A percentile compares a stretch with the other conserved stretches of the same genome.
phyloP scores from a whole-genome alignment of 30 jellyfish, hydroid and myxozoan genomes.

The Morbakka virulenta region DNA sequence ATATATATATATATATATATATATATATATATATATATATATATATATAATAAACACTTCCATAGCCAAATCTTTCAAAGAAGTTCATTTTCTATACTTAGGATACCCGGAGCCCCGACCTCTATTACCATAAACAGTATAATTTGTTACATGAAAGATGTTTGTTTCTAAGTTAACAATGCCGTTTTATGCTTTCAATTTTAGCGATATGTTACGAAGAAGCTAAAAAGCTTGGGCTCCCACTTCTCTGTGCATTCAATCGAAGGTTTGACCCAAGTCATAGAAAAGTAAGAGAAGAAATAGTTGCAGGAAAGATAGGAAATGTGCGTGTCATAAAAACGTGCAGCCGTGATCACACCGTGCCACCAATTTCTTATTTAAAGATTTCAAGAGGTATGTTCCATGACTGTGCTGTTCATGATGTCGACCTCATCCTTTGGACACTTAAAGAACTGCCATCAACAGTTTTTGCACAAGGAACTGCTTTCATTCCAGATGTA shows the following conservation, averaged over 20 bases:
- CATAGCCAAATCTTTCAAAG: too few relatives aligned
- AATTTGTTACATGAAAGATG: too few relatives aligned
- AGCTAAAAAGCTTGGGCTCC: slow-evolving; percentile 65
- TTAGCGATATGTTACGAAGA: slow-evolving; percentile 68
- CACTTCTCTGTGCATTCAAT: slow-evolving; percentile 94
- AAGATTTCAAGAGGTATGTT: slow-evolving; percentile 87
- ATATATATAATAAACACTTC: too few relatives aligned
- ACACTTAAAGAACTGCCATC: slow-evolving; percentile 66
- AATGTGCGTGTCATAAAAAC: slow-evolving; percentile 73
- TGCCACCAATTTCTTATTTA: slow-evolving; percentile 82
- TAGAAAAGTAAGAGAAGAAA: slow-evolving; percentile 64
- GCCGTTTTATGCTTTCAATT: too few relatives aligned
- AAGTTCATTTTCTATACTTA: too few relatives aligned
- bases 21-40: too few relatives aligned
- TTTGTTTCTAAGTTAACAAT: too few relatives aligned
- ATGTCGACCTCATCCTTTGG: slow-evolving; percentile 88
- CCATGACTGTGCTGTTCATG: slow-evolving; percentile 98
- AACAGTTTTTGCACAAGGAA: slow-evolving; percentile 82
- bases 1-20: too few relatives aligned
- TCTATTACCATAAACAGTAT: too few relatives aligned
- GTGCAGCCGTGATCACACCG: slow-evolving; percentile 93
- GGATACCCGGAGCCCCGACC: too few relatives aligned
- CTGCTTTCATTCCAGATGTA: slow-evolving; percentile 51
- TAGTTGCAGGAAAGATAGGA: slow-evolving; percentile 76
- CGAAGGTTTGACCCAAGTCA: slow-evolving; percentile 97